Evolutionary conservation across 2,113 vertebrate species (phyloP).

Genomic region (Potamarius usumacintae): DNA sequence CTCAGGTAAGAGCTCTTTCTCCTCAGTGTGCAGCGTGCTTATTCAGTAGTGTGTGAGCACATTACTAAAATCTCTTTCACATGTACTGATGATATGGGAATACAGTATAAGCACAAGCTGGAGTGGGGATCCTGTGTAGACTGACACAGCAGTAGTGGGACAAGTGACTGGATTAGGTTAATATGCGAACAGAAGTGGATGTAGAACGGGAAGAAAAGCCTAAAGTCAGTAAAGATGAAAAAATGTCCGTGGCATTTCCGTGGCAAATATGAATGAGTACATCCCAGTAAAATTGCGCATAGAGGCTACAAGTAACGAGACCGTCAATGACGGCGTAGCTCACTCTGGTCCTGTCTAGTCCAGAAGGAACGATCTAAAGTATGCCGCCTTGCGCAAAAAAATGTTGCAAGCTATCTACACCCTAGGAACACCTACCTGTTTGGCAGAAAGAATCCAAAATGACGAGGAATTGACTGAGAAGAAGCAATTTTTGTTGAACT

Average conservation of each 20-base stretch:
- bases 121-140: neutral
- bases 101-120: too few relatives aligned
- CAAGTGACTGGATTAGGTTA: neutral
- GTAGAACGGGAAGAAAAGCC: neutral
- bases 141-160: neutral
- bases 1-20: conserved; percentile 66
- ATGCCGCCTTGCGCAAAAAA: too few relatives aligned
- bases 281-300: neutral
- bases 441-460: too few relatives aligned
- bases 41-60: neutral
- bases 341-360: too few relatives aligned
- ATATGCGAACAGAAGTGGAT: neutral
- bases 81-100: neutral
- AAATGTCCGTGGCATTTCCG: neutral
- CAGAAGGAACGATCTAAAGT: too few relatives aligned
- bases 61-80: neutral
- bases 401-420: too few relatives aligned
- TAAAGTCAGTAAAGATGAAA: neutral
- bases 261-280: neutral
- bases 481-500: too few relatives aligned
- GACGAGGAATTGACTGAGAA: too few relatives aligned
- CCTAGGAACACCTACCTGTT: too few relatives aligned
- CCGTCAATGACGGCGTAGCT: too few relatives aligned
- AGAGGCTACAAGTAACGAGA: neutral
- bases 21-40: neutral